These are phyloP conservation scores for Nymphalis io DNA, from an alignment of 1,140 invertebrate genomes.

Conservation along the genomic window DNA sequence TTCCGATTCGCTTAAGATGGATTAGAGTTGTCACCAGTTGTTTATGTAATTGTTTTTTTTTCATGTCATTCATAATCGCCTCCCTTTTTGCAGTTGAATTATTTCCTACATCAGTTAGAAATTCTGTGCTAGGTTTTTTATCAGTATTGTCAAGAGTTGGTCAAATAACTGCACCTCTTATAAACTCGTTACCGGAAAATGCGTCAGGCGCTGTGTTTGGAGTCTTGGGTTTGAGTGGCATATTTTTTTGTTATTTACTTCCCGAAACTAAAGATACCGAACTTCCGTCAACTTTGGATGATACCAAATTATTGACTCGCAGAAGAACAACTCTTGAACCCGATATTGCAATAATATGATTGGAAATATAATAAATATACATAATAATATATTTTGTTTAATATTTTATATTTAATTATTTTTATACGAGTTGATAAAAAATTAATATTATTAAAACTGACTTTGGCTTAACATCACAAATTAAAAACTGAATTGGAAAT, in stretches of 20 bases:
- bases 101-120: slow-evolving; percentile 82
- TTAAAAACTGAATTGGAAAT: too few species aligned
- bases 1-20: slow-evolving; percentile 57
- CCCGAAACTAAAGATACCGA: slow-evolving; percentile 72
- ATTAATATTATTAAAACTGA: too few species aligned
- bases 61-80: slow-evolving; percentile 79
- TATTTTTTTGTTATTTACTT: slow-evolving; percentile 82
- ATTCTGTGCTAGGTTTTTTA: slow-evolving; percentile 79
- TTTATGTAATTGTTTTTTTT: slow-evolving; percentile 81
- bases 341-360: not conserved
- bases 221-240: slow-evolving; percentile 81
- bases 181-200: slow-evolving; percentile 59
- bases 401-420: not conserved
- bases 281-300: slow-evolving; percentile 58
- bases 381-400: too few species aligned
- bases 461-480: too few species aligned
- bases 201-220: slow-evolving; percentile 86
- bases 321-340: slow-evolving; percentile 27
- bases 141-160: slow-evolving; percentile 81
- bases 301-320: slow-evolving; percentile 42
- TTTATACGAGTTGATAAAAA: not conserved
- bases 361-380: not conserved
- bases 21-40: slow-evolving; percentile 73
- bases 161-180: slow-evolving; percentile 77
- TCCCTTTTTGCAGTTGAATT: slow-evolving; percentile 82